phyloP scores from a whole-genome alignment of 1,140 invertebrate species.

The Trichonephila clavata region DNA sequence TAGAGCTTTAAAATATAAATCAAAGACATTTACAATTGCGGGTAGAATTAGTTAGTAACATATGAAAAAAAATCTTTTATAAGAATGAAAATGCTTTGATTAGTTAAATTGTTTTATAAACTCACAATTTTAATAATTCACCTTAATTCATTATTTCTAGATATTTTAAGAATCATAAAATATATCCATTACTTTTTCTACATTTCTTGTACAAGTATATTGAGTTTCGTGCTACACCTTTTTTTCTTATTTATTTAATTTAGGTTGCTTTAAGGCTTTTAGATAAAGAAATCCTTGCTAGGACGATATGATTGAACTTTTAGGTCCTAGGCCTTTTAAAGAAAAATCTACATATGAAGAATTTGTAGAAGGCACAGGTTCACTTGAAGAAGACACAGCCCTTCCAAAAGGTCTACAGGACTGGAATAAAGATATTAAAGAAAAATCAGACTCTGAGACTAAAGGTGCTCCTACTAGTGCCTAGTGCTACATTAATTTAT shows the following conservation, averaged over 20 bases:
- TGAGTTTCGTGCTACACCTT: too few relatives aligned
- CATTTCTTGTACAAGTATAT: too few relatives aligned
- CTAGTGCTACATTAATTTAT: background rate
- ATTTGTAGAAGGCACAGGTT: constrained; percentile 99
- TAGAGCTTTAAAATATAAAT: too few relatives aligned
- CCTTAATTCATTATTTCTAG: too few relatives aligned
- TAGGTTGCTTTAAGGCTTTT: constrained; percentile 96
- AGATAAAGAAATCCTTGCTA: constrained; percentile 96
- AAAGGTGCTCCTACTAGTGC: constrained; percentile 40
- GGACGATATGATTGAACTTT: constrained; percentile 99
- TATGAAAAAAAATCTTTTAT: too few relatives aligned
- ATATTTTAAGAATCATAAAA: too few relatives aligned
- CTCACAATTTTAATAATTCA: too few relatives aligned
- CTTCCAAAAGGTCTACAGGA: constrained; percentile 93
- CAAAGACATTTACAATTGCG: too few relatives aligned
- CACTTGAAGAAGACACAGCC: constrained; percentile 96
- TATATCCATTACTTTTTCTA: too few relatives aligned
- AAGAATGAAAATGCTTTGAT: too few relatives aligned
- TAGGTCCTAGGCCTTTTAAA: constrained; percentile 96
- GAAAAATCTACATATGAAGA: constrained; percentile 99
- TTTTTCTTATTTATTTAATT: constrained; percentile 42
- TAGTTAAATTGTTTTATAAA: too few relatives aligned
- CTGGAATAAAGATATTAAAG: constrained; percentile 75
- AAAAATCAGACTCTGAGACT: background rate
- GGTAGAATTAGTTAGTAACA: too few relatives aligned